Evolutionary conservation across 2,888 invertebrate genomes (phyloP).

Genomic region (Leptinotarsa juncta): DNA sequence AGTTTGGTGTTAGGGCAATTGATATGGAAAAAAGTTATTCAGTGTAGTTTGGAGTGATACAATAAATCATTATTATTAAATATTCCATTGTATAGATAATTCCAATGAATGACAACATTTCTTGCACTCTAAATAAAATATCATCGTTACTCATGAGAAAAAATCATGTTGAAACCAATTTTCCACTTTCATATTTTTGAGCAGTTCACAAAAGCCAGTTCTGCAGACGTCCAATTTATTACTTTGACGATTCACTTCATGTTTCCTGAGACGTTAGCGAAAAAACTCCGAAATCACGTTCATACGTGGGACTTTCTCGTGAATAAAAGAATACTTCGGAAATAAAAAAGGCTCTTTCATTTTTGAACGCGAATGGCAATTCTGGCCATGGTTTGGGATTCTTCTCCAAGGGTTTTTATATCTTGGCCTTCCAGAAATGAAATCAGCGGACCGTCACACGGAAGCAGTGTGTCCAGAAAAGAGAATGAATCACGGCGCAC

Average conservation of each 20-base stretch:
- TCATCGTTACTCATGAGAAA: too few species aligned
- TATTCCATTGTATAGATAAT: too few species aligned
- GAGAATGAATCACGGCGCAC: conserved; percentile 53
- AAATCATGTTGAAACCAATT: too few species aligned
- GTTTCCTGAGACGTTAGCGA: background rate
- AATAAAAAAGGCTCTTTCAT: background rate
- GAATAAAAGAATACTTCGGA: conserved; percentile 7
- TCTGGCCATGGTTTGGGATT: background rate
- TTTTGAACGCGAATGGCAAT: conserved; percentile 8
- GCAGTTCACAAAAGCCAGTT: too few species aligned
- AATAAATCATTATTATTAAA: too few species aligned
- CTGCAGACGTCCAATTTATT: background rate
- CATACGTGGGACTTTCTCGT: background rate
- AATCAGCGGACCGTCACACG: conserved; percentile 35
- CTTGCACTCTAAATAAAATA: too few species aligned
- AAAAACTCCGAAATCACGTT: background rate
- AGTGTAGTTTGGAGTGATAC: too few species aligned
- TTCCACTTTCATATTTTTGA: too few species aligned
- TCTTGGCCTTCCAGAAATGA: conserved; percentile 24
- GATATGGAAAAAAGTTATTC: too few species aligned
- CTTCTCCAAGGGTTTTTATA: conserved; percentile 1
- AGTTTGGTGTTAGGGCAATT: too few species aligned
- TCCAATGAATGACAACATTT: too few species aligned
- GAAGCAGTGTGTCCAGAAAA: conserved; percentile 47
- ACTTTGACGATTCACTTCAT: background rate